These are phyloP conservation scores for Mythimna vitellina DNA, from an alignment of 2,888 invertebrate genomes.

Conservation along the genomic window DNA sequence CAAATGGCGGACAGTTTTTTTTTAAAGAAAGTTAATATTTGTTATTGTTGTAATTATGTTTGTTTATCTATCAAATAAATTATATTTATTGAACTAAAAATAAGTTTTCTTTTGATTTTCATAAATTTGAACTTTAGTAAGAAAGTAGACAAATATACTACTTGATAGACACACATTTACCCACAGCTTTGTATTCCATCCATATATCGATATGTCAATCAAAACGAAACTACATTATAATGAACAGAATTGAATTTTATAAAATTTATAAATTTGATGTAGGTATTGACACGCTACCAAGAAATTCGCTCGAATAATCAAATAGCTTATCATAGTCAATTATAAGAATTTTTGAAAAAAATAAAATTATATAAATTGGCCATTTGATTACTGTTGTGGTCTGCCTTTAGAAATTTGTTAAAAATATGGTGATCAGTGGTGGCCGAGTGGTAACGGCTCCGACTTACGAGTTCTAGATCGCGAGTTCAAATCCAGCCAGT, in stretches of 20 bases:
- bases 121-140: slow-evolving; percentile 5
- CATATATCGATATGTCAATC: slow-evolving; percentile 29
- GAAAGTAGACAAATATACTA: slow-evolving; percentile 5
- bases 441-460: too few species aligned
- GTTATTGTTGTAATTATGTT: too few species aligned
- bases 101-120: slow-evolving; percentile 38
- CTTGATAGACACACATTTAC: slow-evolving; percentile 2
- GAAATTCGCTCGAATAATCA: not conserved
- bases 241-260: slow-evolving; percentile 5
- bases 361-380: not conserved
- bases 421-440: too few species aligned
- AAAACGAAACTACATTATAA: slow-evolving; percentile 25
- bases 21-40: too few species aligned
- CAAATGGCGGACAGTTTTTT: too few species aligned
- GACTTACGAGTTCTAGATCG: too few species aligned
- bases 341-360: not conserved
- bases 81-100: slow-evolving; percentile 13
- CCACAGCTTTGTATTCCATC: slow-evolving; percentile 10
- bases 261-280: not conserved
- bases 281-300: not conserved
- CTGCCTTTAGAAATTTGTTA: not conserved
- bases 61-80: slow-evolving; percentile 19
- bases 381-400: not conserved
- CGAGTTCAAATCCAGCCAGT: too few species aligned
- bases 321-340: not conserved